Evolutionary conservation across 2,797 vertebrate genomes (phyloP), one percentile per base, ranked within the genome.

Genomic region (Danio choprae): DNA sequence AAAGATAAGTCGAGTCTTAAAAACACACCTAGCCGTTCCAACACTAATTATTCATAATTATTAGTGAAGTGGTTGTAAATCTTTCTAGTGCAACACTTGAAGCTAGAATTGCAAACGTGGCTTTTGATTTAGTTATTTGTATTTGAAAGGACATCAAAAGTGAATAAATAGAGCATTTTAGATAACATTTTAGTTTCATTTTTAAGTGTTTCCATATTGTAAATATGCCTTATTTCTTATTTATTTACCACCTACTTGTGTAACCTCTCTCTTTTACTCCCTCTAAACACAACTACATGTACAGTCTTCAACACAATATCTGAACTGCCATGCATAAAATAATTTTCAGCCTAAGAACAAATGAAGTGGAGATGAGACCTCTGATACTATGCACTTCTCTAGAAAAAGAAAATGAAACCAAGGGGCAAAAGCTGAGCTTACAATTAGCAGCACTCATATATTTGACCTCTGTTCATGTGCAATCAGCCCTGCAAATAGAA

Each of bases 361-460:
- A 59, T 58, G 9, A 59, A 36, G 16, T 38, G 53, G n/a, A 48
- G 22, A 56, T 29, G 7, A 58, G 55, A 70, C 13, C 12, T 69
- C n/a, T 69, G 43, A 74, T 51, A 79, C 38, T 20, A 48, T 69
- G 7, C 48, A 76, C 20, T 81, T 75, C 46, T 46, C 38, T 38
- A 29, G 40, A 48, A 11, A n/a, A 46, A 36, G 9, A 59, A 53
- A 20, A 74, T 29, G 16, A 56, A 77, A 65, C 40, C 46, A 65
- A 10, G 12, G 3, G 40, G n/a, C 6, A 38, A 70, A 64, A 69
- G 22, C n/a, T 76, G 59, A 71, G 46, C 29, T 50, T 36, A 64
- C 50, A 62, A 71, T 77, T 77, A 64, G 65, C 56, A 64, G 59
- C n/a, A 56, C 29, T 77, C 48, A 62, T 62, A 70, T 11, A 38